These are phyloP conservation scores for Cladopsammia gracilis DNA, from an alignment of 64 coral and sea anemone species.

Conservation along the genomic window DNA sequence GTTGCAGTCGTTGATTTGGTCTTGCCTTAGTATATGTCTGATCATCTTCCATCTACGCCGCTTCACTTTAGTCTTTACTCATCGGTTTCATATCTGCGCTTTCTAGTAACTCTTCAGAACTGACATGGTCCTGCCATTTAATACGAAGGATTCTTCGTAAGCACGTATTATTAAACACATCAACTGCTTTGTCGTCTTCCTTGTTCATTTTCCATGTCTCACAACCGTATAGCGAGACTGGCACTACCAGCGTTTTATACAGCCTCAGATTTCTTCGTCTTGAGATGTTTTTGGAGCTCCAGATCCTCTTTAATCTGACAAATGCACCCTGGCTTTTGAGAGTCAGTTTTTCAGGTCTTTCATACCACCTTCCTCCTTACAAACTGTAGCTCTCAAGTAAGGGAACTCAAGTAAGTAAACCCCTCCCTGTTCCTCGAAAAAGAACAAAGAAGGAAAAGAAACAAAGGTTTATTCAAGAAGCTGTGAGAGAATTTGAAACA, in stretches of 20 bases:
- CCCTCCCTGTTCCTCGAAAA: no score
- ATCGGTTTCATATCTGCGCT: no score
- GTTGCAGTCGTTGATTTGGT: neutral
- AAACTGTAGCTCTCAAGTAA: neutral
- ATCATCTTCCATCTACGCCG: no score
- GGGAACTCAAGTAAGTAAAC: no score
- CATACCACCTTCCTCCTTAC: conserved; percentile 54
- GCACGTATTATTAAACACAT: neutral
- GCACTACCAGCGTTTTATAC: conserved; percentile 26
- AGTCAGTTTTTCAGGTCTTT: conserved; percentile 56
- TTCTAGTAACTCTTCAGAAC: neutral
- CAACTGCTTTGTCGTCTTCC: neutral
- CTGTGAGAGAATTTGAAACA: no score
- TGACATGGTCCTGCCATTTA: neutral
- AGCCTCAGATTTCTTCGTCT: conserved; percentile 19
- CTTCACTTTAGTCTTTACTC: no score
- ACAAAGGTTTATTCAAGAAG: no score
- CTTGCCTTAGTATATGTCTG: neutral
- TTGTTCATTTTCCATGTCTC: conserved; percentile 34
- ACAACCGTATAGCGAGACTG: conserved; percentile 6
- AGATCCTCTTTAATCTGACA: neutral
- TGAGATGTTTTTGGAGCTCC: neutral
- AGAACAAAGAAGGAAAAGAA: no score
- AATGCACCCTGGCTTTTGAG: conserved; percentile 28
- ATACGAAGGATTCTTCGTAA: no score